These are phyloP conservation scores for Scylla paramamosain DNA, from an alignment of 1,140 invertebrate species.

Conservation along the genomic window DNA sequence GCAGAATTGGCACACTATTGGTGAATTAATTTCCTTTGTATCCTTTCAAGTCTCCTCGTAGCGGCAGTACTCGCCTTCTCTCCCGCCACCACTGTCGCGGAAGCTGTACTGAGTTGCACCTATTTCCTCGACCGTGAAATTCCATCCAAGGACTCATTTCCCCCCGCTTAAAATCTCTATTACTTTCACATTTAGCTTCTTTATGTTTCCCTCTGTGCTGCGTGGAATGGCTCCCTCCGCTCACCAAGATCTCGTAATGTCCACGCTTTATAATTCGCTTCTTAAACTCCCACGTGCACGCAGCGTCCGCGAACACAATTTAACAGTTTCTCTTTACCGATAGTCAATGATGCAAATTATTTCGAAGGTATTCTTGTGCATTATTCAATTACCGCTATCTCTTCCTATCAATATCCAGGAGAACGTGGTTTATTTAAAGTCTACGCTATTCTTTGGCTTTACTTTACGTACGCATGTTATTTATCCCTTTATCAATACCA, in stretches of 20 bases:
- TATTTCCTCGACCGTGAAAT: constrained; percentile 22
- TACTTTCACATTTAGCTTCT: neutral
- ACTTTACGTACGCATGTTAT: no score
- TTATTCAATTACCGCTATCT: no score
- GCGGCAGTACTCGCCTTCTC: neutral
- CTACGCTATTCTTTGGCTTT: no score
- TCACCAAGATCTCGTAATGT: neutral
- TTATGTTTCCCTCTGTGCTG: neutral
- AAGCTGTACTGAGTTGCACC: neutral
- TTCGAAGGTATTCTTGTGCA: no score
- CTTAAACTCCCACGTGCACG: neutral
- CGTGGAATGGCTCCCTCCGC: neutral
- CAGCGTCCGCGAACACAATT: neutral
- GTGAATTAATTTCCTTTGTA: neutral
- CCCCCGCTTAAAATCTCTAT: neutral
- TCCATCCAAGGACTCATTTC: neutral
- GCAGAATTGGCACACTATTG: neutral
- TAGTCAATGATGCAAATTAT: neutral
- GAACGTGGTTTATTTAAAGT: no score
- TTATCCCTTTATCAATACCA: no score
- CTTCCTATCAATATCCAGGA: no score
- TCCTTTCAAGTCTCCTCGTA: neutral
- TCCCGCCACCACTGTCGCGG: neutral
- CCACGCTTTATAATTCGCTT: neutral
- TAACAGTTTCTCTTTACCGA: neutral